Conservation (phyloP, 2,113 vertebrate species). For the Pygoscelis antarcticus region DNA sequence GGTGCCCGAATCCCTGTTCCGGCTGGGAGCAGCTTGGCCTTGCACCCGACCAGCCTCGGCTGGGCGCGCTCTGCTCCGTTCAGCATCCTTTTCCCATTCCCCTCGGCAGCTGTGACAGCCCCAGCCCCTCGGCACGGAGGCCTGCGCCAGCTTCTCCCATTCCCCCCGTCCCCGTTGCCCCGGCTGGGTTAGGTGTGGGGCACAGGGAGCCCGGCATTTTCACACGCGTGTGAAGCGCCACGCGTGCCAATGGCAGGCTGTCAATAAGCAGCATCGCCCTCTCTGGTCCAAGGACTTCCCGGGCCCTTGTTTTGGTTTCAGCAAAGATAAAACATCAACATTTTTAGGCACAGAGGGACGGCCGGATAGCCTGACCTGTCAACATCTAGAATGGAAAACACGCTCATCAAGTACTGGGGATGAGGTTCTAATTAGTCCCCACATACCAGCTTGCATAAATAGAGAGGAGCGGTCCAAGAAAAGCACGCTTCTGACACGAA, state of each 20-base stretch:
- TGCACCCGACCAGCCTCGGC: not conserved
- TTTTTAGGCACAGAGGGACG: not conserved
- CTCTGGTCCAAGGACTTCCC: not conserved
- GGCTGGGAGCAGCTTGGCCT: not conserved
- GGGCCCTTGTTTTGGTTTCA: not conserved
- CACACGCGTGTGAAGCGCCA: not conserved
- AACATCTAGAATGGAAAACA: constrained; percentile 29
- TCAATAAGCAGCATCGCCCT: not conserved
- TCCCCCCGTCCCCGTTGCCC: no score
- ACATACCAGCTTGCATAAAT: constrained; percentile 33
- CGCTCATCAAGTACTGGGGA: not conserved
- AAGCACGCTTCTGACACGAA: not conserved
- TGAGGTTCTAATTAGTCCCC: constrained; percentile 58
- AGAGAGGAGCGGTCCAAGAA: constrained; percentile 22
- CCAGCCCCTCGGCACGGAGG: fast-evolving
- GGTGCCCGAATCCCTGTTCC: fast-evolving
- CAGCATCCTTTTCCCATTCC: not conserved
- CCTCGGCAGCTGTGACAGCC: not conserved
- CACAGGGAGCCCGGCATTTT: not conserved
- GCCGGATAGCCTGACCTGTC: not conserved
- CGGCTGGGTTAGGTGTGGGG: not conserved
- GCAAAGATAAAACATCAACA: not conserved
- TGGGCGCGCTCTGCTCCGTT: not conserved
- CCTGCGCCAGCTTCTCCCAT: not conserved
- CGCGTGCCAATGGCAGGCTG: not conserved